A percentile compares a stretch with the other conserved stretches of the same genome.
Conservation (phyloP, 1,140 invertebrate species). For the Papilio dardanus region DNA sequence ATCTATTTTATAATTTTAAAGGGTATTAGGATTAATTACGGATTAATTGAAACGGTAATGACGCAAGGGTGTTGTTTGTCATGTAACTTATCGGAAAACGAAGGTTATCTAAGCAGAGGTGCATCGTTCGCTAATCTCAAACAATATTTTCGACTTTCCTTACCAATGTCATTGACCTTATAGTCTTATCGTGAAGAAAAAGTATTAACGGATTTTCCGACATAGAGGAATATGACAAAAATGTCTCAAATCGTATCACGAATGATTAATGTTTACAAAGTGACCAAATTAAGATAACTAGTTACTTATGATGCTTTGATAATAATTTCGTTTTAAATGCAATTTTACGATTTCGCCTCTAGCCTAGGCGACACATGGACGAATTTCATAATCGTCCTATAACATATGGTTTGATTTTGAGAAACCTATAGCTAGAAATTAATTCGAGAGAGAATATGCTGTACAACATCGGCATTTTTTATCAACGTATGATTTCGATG, state of each 20-base stretch:
- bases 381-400: too few species aligned
- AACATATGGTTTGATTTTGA: too few species aligned
- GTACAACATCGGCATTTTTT: background rate
- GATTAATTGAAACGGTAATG: conserved; percentile 13
- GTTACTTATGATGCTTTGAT: too few species aligned
- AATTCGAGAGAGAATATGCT: background rate
- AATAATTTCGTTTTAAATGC: too few species aligned
- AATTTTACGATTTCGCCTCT: too few species aligned
- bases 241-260: background rate
- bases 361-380: too few species aligned
- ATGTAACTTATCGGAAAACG: conserved; percentile 12
- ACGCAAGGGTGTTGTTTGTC: conserved; percentile 15
- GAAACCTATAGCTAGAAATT: too few species aligned
- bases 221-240: background rate
- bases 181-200: background rate
- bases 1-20: background rate
- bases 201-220: background rate
- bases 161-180: background rate
- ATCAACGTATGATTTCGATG: background rate
- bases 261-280: too few species aligned
- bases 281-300: too few species aligned
- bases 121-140: conserved; percentile 28
- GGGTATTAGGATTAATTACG: background rate
- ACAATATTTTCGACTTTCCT: conserved; percentile 27
- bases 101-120: conserved; percentile 29